Evolutionary conservation across 2,797 vertebrate species (phyloP).

Genomic region (Rhabdomys pumilio): DNA sequence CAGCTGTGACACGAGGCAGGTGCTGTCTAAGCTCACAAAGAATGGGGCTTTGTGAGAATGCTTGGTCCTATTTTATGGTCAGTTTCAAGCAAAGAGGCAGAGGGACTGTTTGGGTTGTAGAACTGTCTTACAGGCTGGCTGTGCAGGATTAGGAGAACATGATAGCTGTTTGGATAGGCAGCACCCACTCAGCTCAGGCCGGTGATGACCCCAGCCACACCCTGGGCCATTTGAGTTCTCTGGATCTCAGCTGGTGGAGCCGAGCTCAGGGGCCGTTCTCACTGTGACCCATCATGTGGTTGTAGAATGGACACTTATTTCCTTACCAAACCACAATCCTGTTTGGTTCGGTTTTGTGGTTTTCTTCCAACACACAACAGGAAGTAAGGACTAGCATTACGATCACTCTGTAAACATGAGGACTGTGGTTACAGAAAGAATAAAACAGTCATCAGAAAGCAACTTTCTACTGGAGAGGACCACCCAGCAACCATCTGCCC

Average conservation of each 20-base stretch:
- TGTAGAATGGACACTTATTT: slow-evolving; percentile 65
- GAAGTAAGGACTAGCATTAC: slow-evolving; percentile 55
- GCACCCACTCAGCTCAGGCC: background rate
- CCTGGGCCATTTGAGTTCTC: background rate
- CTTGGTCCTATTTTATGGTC: background rate
- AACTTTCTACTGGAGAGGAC: slow-evolving; percentile 16
- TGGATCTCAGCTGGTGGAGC: background rate
- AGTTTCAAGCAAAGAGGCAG: background rate
- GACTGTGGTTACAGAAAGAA: slow-evolving; percentile 49
- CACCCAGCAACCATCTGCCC: background rate
- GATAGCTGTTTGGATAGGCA: background rate
- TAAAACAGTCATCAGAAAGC: slow-evolving; percentile 16
- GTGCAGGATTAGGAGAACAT: background rate
- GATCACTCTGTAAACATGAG: slow-evolving; percentile 55
- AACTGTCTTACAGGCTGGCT: background rate
- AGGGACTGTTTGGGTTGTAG: background rate
- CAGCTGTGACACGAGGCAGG: background rate
- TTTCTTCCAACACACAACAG: slow-evolving; percentile 41
- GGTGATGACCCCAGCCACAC: background rate
- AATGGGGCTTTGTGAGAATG: background rate
- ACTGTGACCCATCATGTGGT: background rate
- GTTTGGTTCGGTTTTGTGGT: slow-evolving; percentile 71
- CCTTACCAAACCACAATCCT: slow-evolving; percentile 63
- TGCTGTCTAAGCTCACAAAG: background rate
- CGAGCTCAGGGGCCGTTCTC: background rate